These are phyloP conservation scores for Lasiurus borealis DNA, from an alignment of 2,113 vertebrate species.

Conservation along the genomic window DNA sequence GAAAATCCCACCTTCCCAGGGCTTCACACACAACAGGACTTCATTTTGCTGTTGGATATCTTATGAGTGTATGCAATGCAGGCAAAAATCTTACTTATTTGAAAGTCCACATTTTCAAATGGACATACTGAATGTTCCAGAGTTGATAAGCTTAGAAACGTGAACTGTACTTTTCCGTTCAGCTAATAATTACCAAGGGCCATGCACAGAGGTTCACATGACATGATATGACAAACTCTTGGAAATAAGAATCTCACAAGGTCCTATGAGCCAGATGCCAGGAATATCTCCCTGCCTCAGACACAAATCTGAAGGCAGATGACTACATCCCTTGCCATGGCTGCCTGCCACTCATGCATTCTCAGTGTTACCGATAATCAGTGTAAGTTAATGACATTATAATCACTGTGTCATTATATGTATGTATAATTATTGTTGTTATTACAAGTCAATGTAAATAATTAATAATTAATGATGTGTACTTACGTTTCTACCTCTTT, in stretches of 20 bases:
- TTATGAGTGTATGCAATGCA: conserved; percentile 20
- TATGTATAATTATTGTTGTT: background rate
- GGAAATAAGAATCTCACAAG: background rate
- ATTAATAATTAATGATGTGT: background rate
- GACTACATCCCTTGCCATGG: no score
- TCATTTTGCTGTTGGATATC: background rate
- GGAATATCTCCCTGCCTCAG: background rate
- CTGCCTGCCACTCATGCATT: background rate
- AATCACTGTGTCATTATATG: background rate
- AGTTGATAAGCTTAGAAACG: conserved; percentile 58
- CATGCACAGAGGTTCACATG: background rate
- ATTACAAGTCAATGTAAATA: background rate
- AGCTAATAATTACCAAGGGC: conserved; percentile 22
- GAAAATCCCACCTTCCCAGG: background rate
- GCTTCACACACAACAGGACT: background rate
- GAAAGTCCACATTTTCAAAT: conserved; percentile 46
- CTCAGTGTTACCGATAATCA: background rate
- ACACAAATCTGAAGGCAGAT: background rate
- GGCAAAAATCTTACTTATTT: conserved; percentile 15
- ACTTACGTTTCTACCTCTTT: background rate
- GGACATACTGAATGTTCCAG: background rate
- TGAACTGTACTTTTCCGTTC: conserved; percentile 31
- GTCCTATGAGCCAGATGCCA: background rate
- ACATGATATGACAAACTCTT: background rate
- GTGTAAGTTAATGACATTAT: background rate